These are phyloP conservation scores for Drosophila mimica DNA, from an alignment of 2,888 invertebrate genomes.

Conservation along the genomic window DNA sequence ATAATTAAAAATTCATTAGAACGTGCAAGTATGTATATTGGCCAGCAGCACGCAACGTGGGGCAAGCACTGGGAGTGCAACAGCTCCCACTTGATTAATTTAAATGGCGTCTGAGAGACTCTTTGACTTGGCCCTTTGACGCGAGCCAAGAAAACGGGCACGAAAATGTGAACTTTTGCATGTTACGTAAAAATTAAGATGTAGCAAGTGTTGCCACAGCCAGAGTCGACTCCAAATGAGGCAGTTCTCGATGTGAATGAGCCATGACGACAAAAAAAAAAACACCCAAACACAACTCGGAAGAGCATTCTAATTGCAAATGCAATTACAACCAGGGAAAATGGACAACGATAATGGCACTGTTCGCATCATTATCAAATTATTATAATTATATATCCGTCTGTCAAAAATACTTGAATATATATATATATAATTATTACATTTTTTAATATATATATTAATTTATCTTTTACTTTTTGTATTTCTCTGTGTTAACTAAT, in stretches of 20 bases:
- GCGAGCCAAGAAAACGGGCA: conserved; percentile 6
- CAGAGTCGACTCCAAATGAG: conserved; percentile 5
- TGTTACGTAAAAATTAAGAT: conserved; percentile 78
- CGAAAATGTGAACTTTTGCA: conserved; percentile 57
- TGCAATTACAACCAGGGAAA: conserved; percentile 34
- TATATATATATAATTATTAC: neutral
- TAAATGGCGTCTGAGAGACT: conserved; percentile 52
- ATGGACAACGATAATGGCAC: conserved; percentile 9
- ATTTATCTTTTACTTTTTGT: neutral
- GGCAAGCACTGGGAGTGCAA: conserved; percentile 27
- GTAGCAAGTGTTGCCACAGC: conserved; percentile 65
- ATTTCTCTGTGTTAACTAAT: neutral
- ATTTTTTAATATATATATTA: neutral
- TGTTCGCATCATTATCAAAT: neutral
- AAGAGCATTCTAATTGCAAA: conserved; percentile 75
- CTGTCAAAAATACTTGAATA: neutral
- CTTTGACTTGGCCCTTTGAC: conserved; percentile 28
- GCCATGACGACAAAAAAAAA: conserved; percentile 42
- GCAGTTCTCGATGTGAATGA: conserved; percentile 34
- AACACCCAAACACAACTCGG: conserved; percentile 58
- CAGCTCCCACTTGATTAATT: conserved; percentile 59
- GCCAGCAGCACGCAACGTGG: conserved; percentile 55
- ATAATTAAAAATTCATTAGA: conserved; percentile 78
- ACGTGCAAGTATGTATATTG: conserved; percentile 62
- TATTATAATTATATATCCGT: neutral